A percentile compares a stretch with the other conserved stretches of the same genome.
Conservation (phyloP, 1,140 invertebrate genomes). For the Rhyacophila brunnea region DNA sequence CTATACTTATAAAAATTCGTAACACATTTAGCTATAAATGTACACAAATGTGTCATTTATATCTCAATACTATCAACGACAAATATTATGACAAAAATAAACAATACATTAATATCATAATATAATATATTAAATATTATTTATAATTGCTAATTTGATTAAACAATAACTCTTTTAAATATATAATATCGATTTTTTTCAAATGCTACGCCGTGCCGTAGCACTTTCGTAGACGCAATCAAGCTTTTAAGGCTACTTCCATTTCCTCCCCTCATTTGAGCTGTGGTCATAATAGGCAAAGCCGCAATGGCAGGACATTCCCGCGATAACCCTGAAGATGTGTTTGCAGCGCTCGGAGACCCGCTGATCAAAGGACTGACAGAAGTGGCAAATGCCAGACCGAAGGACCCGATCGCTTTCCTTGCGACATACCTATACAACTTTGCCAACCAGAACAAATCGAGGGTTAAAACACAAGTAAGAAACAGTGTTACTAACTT, state of each 20-base stretch:
- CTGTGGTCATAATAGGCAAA: background rate
- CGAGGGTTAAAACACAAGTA: slow-evolving; percentile 27
- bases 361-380: slow-evolving; percentile 83
- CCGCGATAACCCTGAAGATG: slow-evolving; percentile 41
- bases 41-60: too few species aligned
- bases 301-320: slow-evolving; percentile 16
- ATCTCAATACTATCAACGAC: too few species aligned
- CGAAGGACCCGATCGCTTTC: slow-evolving; percentile 79
- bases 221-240: background rate
- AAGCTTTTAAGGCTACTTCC: background rate
- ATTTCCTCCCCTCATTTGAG: too few species aligned
- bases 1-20: too few species aligned
- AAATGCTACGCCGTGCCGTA: background rate
- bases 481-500: too few species aligned
- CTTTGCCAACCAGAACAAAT: slow-evolving; percentile 59
- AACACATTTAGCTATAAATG: too few species aligned
- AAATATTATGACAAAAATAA: background rate
- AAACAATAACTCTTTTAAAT: background rate
- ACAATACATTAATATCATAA: background rate
- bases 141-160: background rate
- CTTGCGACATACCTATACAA: slow-evolving; percentile 79
- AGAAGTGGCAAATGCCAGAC: slow-evolving; percentile 77
- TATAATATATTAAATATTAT: background rate
- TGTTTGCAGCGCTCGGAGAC: slow-evolving; percentile 75
- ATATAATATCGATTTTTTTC: background rate